phyloP scores from a whole-genome alignment of 1,140 invertebrate genomes.

The Eumaeus atala region DNA sequence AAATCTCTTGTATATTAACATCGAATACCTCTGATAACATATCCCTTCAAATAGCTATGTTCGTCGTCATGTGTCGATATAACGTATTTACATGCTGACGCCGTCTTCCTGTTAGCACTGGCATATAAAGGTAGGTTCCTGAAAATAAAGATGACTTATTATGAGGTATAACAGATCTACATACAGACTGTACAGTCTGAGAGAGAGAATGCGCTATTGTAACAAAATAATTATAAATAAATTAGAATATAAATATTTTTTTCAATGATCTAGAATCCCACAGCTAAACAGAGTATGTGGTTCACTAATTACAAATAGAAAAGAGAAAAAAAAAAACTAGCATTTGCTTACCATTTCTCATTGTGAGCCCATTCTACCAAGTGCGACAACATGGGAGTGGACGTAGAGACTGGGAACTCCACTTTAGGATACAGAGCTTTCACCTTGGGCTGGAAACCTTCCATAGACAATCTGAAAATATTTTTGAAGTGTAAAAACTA shows the following conservation, averaged over 20 bases:
- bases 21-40: conserved; percentile 35
- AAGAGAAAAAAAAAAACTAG: no score
- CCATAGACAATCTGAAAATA: not conserved
- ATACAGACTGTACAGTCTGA: no score
- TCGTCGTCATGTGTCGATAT: conserved; percentile 37
- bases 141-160: no score
- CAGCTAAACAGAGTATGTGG: no score
- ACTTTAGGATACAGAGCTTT: conserved; percentile 73
- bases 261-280: no score
- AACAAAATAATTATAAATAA: no score
- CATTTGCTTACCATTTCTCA: not conserved
- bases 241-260: no score
- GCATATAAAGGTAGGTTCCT: conserved; percentile 32
- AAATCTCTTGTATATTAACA: no score
- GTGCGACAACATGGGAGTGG: conserved; percentile 26
- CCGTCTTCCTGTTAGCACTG: conserved; percentile 24
- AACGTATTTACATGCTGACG: conserved; percentile 27
- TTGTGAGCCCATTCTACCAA: conserved; percentile 4
- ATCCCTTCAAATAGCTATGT: conserved; percentile 35
- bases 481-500: not conserved
- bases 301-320: no score
- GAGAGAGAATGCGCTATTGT: no score
- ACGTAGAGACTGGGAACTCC: conserved; percentile 33
- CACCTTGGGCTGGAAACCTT: conserved; percentile 1
- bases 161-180: no score